Evolutionary conservation across 2,888 invertebrate genomes (phyloP), one percentile per base, ranked within the genome.

Genomic region (Macaria notata): DNA sequence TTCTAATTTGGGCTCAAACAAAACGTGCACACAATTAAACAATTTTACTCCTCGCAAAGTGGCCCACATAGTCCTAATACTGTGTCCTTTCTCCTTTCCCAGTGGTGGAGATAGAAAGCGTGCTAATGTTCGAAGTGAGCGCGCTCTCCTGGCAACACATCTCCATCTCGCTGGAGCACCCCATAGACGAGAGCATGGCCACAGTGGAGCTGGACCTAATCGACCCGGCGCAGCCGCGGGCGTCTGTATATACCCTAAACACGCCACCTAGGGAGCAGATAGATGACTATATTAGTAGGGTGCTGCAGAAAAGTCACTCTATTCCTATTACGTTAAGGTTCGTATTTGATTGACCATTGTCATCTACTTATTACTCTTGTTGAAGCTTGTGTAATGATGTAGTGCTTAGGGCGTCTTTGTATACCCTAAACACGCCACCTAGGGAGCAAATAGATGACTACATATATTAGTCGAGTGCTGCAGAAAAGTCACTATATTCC

Each of bases 401-500:
- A 19, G 19, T 19, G 63, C 93, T 97, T 0, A 94, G 95, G 50
- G 98, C 98, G 72, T 92, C 94, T 38, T 93, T 98, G 1, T 95
- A 95, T 78, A 94, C 94, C 31, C 92, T 94, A 1, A 83, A 81
- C 75, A 84, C 86, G 59, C 79, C 84, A 9, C 93, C 92, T 70
- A 64, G 80, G 1, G 83, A 84, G 1, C 85, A 83, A 39, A 63
- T 91, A 8, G 89, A 92, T 61, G 92, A 92, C 7, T 88, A n/a
- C n/a, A n/a, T n/a, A 91, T 69, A 82, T 92, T 72, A 89, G 90
- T 65, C 45, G 83, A 61, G 83, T 98, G 49, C 93, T 98, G 63
- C 98, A 98, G 82, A 95, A 96, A 76, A 97, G 96, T 71, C 94
- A 97, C 72, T 98, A 98, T n/a, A 97, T 98, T 80, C 98, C 98